A percentile compares a stretch with the other conserved stretches of the same genome.
phyloP scores from a whole-genome alignment of 53 echinoderm and acorn worm genomes.

The Zoroaster sp. region DNA sequence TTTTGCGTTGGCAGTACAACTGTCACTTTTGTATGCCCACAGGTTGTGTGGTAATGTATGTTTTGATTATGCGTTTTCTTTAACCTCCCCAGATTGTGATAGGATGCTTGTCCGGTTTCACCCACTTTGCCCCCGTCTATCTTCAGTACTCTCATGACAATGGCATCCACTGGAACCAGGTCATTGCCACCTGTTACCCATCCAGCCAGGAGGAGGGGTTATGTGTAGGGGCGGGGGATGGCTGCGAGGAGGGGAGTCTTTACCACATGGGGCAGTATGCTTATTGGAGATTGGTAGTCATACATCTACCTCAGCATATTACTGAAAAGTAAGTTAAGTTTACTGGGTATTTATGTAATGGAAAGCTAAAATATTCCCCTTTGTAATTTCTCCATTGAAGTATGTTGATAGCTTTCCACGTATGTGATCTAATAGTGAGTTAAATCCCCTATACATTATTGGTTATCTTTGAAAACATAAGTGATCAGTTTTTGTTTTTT shows the following conservation, averaged over 20 bases:
- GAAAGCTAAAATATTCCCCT: too few relatives aligned
- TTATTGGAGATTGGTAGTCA: constrained; percentile 61
- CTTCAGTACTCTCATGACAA: constrained; percentile 87
- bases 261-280: constrained; percentile 93
- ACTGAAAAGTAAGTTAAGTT: constrained; percentile 66
- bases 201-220: constrained; percentile 61
- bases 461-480: too few relatives aligned
- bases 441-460: too few relatives aligned
- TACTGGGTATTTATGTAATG: too few relatives aligned
- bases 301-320: constrained; percentile 57
- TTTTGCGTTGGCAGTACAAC: too few relatives aligned
- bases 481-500: too few relatives aligned
- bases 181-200: constrained; percentile 80
- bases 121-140: constrained; percentile 86
- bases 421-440: too few relatives aligned
- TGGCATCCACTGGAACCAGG: constrained; percentile 82
- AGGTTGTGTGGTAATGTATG: too few relatives aligned
- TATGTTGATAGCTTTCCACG: too few relatives aligned
- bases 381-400: too few relatives aligned
- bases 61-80: background rate
- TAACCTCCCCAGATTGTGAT: constrained; percentile 72
- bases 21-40: too few relatives aligned
- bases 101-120: constrained; percentile 77
- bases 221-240: constrained; percentile 64
- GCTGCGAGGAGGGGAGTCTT: constrained; percentile 78